A percentile compares a stretch with the other conserved stretches of the same genome.
Conservation (phyloP, 2,113 vertebrate genomes). For the Ciconia stormi region DNA sequence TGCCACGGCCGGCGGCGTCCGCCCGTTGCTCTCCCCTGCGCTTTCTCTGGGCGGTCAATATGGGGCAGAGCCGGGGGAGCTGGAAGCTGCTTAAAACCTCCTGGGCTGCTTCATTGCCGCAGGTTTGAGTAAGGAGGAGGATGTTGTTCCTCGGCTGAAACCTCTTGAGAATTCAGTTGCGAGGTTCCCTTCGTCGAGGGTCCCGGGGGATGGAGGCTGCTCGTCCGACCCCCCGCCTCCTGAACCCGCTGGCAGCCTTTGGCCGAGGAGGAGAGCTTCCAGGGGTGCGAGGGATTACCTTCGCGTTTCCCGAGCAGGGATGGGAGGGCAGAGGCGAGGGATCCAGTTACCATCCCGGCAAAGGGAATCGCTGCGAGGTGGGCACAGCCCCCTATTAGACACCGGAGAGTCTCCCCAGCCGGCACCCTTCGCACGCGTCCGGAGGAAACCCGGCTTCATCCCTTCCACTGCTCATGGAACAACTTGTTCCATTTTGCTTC, state of each 20-base stretch:
- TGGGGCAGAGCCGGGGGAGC: rapidly evolving
- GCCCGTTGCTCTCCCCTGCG: rapidly evolving
- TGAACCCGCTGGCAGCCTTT: neutral
- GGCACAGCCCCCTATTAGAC: neutral
- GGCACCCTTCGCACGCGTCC: neutral
- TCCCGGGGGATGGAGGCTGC: too few relatives aligned
- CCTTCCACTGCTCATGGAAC: neutral
- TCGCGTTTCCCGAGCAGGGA: rapidly evolving
- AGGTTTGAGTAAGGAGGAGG: neutral
- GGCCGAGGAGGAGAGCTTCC: neutral
- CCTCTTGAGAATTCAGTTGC: neutral
- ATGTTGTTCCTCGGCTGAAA: neutral
- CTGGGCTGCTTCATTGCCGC: rapidly evolving
- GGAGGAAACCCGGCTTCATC: neutral
- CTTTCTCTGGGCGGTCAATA: rapidly evolving
- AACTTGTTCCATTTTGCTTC: neutral
- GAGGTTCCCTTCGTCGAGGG: neutral
- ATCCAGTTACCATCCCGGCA: neutral
- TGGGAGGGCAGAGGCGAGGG: neutral
- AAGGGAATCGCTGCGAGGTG: rapidly evolving
- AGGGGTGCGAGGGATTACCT: neutral
- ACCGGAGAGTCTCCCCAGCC: neutral
- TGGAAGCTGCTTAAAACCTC: neutral
- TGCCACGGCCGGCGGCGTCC: rapidly evolving
- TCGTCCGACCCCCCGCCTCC: rapidly evolving